Base-by-base conservation (phyloP, 1,140 invertebrate genomes). In the Drosophila neocordata region DNA sequence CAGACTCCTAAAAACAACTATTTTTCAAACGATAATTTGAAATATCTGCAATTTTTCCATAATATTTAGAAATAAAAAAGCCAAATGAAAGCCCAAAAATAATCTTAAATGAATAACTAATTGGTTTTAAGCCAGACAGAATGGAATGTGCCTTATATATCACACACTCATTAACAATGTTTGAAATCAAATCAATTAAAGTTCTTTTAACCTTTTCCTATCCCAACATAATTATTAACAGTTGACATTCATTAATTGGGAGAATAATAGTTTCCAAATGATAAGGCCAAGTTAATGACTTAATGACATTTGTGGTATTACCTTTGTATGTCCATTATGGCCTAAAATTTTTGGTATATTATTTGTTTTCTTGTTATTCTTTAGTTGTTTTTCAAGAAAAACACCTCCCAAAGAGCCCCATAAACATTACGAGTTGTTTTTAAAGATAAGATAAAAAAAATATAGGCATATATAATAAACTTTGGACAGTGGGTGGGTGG, bases 231-330 rank as follows among this genome's bases (percentile, higher is more conserved):
- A 15, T 59, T 76, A 65, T 72, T 70, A 51, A 60, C 18, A 48
- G 65, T 65, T 59, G 64, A 62, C 52, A 53, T 37, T 34, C 64
- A 61, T n/a, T 62, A 38, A 53, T 2, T 73, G 57, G 57, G n/a
- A 55, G 53, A 55, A 69, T 78, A 68, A 78, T 48, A 48, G 18
- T 48, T 44, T 48, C 11, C 15, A 20, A 24, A 64, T 51, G 72
- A 67, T 79, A 79, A 77, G 78, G 78, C 53, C 82, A 71, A 72
- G 58, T 85, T 82, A 85, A 85, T 82, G 82, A 85, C 59, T 85
- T 85, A 78, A 85, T 85, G 82, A 76, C 73, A 82, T 88, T 87
- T 82, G 69, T 75, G 78, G 65, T 53, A 53, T 70, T 72, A 72
- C 72, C 66, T 66, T 77, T 60, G 65, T 72, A n/a, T 62, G n/a